Percentiles rank a stretch among this genome's conserved stretches.
phyloP scores from a whole-genome alignment of 2,888 invertebrate species.

The Brassicogethes aeneus region DNA sequence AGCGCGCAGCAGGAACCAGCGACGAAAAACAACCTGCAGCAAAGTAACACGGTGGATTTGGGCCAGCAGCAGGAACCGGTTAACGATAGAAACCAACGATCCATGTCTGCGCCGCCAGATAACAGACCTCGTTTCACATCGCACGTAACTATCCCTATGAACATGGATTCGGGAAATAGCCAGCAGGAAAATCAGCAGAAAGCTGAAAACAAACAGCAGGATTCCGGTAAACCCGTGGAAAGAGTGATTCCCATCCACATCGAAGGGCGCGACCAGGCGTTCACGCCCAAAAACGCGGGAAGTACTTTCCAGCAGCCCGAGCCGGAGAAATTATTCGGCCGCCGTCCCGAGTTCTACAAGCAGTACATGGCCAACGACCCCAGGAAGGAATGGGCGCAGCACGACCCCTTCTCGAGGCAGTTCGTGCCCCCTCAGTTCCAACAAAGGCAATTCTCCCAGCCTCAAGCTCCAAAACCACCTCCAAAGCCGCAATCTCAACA shows the following conservation, averaged over 20 bases:
- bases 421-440: slow-evolving; percentile 14
- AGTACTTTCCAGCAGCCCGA: slow-evolving; percentile 21
- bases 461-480: slow-evolving; percentile 26
- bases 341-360: slow-evolving; percentile 42
- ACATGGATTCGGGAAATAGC: slow-evolving; percentile 14
- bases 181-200: slow-evolving; percentile 29
- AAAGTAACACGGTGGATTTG: slow-evolving; percentile 70
- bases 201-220: slow-evolving; percentile 24
- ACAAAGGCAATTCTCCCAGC: slow-evolving; percentile 24
- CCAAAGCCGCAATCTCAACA: slow-evolving; percentile 41
- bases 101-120: slow-evolving; percentile 74
- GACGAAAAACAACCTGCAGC: slow-evolving; percentile 28
- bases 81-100: slow-evolving; percentile 56
- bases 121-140: slow-evolving; percentile 34
- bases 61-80: slow-evolving; percentile 57
- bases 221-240: slow-evolving; percentile 45
- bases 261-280: slow-evolving; percentile 74
- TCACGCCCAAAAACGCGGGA: slow-evolving; percentile 51
- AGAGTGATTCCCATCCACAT: slow-evolving; percentile 83
- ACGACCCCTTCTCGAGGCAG: slow-evolving; percentile 22
- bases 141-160: slow-evolving; percentile 36
- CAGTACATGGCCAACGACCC: slow-evolving; percentile 35
- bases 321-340: slow-evolving; percentile 28
- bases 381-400: slow-evolving; percentile 28
- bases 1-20: neutral